Conservation (phyloP, 2,113 vertebrate genomes). For the Xenotilapia flavipinnis region DNA sequence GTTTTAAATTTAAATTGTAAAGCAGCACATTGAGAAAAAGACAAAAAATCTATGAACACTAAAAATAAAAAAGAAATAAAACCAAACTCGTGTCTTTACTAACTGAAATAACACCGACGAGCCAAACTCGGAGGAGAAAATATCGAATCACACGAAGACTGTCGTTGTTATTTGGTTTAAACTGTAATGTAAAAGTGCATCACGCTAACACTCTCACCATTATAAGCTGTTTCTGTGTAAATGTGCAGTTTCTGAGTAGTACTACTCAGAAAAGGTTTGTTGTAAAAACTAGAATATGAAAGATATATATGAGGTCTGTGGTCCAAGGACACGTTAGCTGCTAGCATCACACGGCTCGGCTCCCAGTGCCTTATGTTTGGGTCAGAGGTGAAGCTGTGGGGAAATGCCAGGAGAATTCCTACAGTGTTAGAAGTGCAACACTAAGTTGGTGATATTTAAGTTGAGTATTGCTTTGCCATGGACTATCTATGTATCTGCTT, state of each 20-base stretch:
- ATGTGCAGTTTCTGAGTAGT: background rate
- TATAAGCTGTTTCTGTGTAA: background rate
- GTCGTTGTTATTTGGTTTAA: background rate
- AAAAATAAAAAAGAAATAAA: background rate
- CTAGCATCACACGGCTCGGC: background rate
- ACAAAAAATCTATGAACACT: background rate
- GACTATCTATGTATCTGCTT: background rate
- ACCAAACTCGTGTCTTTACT: background rate
- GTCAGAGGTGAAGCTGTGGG: background rate
- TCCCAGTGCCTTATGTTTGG: background rate
- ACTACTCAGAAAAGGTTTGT: background rate
- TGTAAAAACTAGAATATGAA: background rate
- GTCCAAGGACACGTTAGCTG: background rate
- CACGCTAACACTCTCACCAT: background rate
- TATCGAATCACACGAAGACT: background rate
- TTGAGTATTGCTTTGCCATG: background rate
- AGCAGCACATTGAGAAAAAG: background rate
- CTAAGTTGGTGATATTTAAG: background rate
- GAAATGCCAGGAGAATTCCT: accelerated
- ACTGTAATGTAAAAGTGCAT: background rate
- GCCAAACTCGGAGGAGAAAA: background rate
- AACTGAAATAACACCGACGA: background rate
- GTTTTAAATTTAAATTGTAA: background rate
- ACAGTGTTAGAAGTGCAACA: background rate
- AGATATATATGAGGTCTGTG: background rate